phyloP scores from a whole-genome alignment of 2,797 vertebrate genomes.

The Sebastes ruberrimus region DNA sequence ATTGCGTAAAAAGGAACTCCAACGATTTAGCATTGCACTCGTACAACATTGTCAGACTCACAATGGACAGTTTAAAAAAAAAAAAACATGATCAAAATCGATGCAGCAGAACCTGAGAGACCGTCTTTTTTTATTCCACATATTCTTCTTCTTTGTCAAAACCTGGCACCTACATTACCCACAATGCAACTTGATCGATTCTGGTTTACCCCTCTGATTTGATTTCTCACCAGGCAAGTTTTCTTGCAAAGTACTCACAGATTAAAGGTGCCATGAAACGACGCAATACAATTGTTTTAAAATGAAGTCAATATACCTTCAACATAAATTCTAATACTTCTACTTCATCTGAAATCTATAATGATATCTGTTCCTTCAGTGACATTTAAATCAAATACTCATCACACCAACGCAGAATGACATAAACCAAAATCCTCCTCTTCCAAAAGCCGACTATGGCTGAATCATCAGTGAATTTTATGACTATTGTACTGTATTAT shows the following conservation, averaged over 20 bases:
- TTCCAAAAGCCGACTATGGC: conserved; percentile 11
- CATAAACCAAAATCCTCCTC: conserved; percentile 12
- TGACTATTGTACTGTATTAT: conserved; percentile 7
- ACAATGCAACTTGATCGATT: background rate
- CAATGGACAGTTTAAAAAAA: background rate
- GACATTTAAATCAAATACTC: conserved; percentile 3
- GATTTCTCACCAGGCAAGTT: background rate
- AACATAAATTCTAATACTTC: background rate
- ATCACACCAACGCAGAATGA: conserved; percentile 11
- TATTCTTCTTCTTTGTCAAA: background rate
- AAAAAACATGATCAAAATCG: background rate
- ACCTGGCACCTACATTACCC: background rate
- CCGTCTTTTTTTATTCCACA: background rate
- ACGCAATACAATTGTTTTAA: background rate
- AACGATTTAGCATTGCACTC: background rate
- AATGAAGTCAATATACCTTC: background rate
- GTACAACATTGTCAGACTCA: background rate
- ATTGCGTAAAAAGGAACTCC: background rate
- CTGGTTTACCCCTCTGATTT: background rate
- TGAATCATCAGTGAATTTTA: conserved; percentile 30
- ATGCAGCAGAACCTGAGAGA: background rate
- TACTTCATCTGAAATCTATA: background rate
- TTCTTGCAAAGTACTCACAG: background rate
- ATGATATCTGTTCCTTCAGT: conserved; percentile 1
- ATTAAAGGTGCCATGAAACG: background rate